Base-by-base conservation (phyloP, 2,113 vertebrate genomes). In the Alaudala cheleensis region DNA sequence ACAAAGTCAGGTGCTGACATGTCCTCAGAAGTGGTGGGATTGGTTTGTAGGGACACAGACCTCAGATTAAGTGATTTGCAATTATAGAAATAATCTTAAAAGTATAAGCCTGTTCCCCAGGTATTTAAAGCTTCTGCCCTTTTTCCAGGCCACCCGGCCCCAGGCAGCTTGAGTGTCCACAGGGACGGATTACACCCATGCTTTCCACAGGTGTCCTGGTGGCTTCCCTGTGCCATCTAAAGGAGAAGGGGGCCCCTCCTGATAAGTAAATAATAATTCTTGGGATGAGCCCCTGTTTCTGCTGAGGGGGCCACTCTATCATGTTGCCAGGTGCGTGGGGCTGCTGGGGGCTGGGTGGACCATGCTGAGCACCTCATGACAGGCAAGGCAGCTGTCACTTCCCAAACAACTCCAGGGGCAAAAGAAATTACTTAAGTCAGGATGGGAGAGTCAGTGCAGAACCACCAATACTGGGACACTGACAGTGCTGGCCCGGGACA, bases 261-360 rank as follows among this genome's bases (percentile, higher is more conserved):
- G 12, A 11, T 14, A 64, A 86, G 40, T 23, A 28, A 66, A 16
- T 54, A 34, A 19, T 31, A 28, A 23, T 34, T 54, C 25, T 47
- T 26, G 22, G 54, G 40, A 10, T 34, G 4, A 83, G 17, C 58
- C 60, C 0, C 0, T n/a, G 54, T 9, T 65, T 69, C 51, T 72
- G 34, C 58, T 64, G n/a, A 53, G 7, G 31, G 23, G 18, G 58
- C 31, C 14, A 24, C 10, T 16, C 64, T 31, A 0, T 71, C 0
- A 0, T 0, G 1, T 29, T 56, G 42, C 73, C 24, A 5, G 10
- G 13, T 0, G 4, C 0, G 0, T 23, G 62, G 60, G 24, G 58
- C 69, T 60, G 42, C 44, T 51, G 44, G 25, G 16, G 25, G 53
- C 53, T 67, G 24, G 24, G 1, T 6, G 39, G 51, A 13, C 33